These are phyloP conservation scores for Hemiscyllium ocellatum DNA, from an alignment of 2,113 vertebrate species.

Conservation along the genomic window DNA sequence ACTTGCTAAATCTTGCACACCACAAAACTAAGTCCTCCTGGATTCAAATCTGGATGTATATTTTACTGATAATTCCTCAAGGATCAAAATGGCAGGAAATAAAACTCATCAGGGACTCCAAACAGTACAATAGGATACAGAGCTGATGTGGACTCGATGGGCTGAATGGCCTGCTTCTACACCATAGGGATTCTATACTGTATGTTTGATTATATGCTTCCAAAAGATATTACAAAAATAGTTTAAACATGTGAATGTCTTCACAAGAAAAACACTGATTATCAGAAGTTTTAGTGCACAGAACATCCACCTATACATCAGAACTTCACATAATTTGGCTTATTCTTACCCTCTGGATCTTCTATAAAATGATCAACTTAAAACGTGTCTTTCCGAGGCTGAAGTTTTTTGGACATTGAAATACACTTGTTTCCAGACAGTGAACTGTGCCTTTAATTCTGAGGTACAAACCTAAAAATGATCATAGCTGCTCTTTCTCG, in stretches of 20 bases:
- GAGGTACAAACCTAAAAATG: not conserved
- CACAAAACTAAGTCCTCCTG: not conserved
- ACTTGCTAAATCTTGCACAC: not conserved
- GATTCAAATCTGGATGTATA: not conserved
- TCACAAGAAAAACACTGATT: not conserved
- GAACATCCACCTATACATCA: not conserved
- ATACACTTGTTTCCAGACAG: not conserved
- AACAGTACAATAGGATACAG: not conserved
- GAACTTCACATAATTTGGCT: not conserved
- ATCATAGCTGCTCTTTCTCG: not conserved
- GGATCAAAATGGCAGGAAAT: not conserved
- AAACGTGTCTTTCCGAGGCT: not conserved
- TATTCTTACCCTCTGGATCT: not conserved
- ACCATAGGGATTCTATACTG: not conserved
- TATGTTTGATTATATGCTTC: too few species aligned
- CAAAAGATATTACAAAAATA: not conserved
- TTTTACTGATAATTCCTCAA: conserved; percentile 2
- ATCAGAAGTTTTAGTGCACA: not conserved
- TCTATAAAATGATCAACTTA: not conserved
- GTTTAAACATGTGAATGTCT: not conserved
- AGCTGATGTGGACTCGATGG: too few species aligned
- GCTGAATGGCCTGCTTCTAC: too few species aligned
- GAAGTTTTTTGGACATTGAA: not conserved
- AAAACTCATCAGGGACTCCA: not conserved
- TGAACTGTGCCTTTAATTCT: not conserved